Evolutionary conservation across 2,113 vertebrate genomes (phyloP).

Genomic region (Stomatorhinus ivindoensis): DNA sequence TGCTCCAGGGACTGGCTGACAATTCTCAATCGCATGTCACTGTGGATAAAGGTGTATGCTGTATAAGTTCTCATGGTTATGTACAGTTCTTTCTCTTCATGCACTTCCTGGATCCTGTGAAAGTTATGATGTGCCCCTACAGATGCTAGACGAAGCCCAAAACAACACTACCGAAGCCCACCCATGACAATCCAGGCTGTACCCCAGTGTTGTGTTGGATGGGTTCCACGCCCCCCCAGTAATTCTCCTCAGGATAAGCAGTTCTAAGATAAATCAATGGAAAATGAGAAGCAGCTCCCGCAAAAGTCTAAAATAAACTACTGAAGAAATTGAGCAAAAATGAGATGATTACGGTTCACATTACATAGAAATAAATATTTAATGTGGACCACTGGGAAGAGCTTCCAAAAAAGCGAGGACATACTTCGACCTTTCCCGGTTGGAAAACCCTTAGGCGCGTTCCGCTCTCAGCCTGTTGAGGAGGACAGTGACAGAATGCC

Average conservation of each 20-base stretch:
- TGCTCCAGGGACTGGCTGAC: not conserved
- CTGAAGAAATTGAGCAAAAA: not conserved
- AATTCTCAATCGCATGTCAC: not conserved
- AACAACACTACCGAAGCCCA: not conserved
- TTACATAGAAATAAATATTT: not conserved
- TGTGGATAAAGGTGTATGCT: not conserved
- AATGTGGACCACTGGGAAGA: not conserved
- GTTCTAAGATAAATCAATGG: not conserved
- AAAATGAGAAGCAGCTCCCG: not conserved
- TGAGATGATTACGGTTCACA: not conserved
- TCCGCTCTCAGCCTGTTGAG: not conserved
- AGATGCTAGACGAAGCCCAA: not conserved
- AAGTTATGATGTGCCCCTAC: not conserved
- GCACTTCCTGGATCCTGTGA: not conserved
- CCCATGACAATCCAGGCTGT: not conserved
- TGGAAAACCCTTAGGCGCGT: not conserved
- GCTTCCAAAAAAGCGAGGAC: not conserved
- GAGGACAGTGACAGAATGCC: not conserved
- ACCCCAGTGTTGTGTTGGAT: not conserved
- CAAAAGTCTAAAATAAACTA: conserved; percentile 3
- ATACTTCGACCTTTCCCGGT: not conserved
- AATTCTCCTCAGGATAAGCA: not conserved
- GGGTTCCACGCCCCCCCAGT: not conserved
- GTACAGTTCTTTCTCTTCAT: not conserved
- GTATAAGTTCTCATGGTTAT: not conserved